Evolutionary conservation across 2,113 vertebrate species (phyloP), one percentile per base, ranked within the genome.

Genomic region (Aythya baeri): DNA sequence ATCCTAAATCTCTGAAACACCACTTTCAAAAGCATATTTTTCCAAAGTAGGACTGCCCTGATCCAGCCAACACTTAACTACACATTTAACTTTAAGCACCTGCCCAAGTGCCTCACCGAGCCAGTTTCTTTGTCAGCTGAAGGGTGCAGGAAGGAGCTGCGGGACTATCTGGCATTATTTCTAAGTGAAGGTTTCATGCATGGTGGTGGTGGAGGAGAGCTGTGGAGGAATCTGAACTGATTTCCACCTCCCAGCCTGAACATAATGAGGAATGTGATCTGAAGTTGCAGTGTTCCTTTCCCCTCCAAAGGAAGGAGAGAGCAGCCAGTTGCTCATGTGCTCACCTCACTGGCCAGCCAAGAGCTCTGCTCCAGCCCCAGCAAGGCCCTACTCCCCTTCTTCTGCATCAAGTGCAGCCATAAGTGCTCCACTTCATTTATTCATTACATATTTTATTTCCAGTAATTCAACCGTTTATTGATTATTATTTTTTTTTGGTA

Each of bases 141-240:
- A 88, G 58, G 32, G 38, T 58, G 43, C 73, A 52, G 52, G 38
- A 94, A 65, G 49, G 70, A 86, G 58, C 58, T 1, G 77, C 73
- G 59, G 75, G 72, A 89, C 75, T 63, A 76, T 34, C 63, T 71
- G 41, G 88, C 72, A 85, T 34, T 11, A 29, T 66, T 80, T 93
- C 94, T 62, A 58, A 92, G 70, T 82, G 59, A 85, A 94, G 59
- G 36, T 89, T 95, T 95, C 94, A 84, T 1, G 7, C 77, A 77
- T 15, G 0, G 4, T 66, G 65, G 32, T 57, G 26, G 57, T 11
- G 72, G 87, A 88, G 95, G 82, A 91, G 63, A 94, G 89, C 79
- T 29, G 86, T 94, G 83, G 93, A 95, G 87, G 92, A 76, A 93
- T 93, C 54, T 93, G 92, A 91, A 91, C 91, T 80, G 74, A 91